Evolutionary conservation across 2,797 vertebrate genomes (phyloP).

Genomic region (Neoniphon sammara): DNA sequence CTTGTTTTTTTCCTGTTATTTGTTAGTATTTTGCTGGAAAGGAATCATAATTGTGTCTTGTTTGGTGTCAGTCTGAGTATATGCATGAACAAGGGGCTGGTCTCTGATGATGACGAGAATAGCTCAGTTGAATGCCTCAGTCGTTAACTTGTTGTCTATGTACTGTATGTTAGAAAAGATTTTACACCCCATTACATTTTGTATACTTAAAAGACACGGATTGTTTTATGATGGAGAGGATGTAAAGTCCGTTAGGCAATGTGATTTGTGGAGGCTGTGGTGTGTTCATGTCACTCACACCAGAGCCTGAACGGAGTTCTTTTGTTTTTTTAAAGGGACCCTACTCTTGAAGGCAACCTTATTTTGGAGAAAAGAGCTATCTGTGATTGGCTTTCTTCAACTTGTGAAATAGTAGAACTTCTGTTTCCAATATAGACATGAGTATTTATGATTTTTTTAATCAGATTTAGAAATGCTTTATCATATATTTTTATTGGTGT

Average conservation of each 20-base stretch:
- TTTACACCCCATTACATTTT: conserved; percentile 66
- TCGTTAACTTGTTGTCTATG: conserved; percentile 57
- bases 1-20: conserved; percentile 41
- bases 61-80: conserved; percentile 62
- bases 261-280: conserved; percentile 56
- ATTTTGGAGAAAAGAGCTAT: conserved; percentile 71
- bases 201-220: conserved; percentile 62
- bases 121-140: conserved; percentile 65
- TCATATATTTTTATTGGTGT: conserved; percentile 53
- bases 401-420: conserved; percentile 74
- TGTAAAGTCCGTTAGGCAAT: conserved; percentile 59
- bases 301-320: conserved; percentile 44
- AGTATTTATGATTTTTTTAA: conserved; percentile 78
- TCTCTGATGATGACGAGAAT: conserved; percentile 73
- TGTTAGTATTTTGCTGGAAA: conserved; percentile 45
- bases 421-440: conserved; percentile 64
- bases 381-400: conserved; percentile 76
- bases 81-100: conserved; percentile 76
- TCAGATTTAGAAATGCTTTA: conserved; percentile 50
- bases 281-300: conserved; percentile 3
- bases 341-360: conserved; percentile 75
- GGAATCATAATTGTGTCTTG: conserved; percentile 37
- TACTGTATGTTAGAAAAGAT: conserved; percentile 59
- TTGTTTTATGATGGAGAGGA: conserved; percentile 64
- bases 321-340: conserved; percentile 72